A percentile compares a stretch with the other conserved stretches of the same genome.
Evolutionary conservation across 2,797 vertebrate species (phyloP).

Genomic region (Octomys mimax): DNA sequence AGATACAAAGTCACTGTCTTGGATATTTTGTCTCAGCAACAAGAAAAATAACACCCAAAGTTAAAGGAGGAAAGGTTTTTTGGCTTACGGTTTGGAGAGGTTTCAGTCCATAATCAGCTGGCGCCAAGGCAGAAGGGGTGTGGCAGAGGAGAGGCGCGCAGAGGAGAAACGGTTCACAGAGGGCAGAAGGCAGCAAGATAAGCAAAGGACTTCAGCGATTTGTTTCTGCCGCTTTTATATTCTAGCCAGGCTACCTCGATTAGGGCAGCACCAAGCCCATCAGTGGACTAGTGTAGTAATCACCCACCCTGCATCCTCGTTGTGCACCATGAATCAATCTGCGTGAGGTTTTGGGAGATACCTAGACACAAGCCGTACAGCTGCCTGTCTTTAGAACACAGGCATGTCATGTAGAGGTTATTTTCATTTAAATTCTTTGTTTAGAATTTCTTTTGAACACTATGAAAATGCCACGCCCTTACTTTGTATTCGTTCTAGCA

Average conservation of each 20-base stretch:
- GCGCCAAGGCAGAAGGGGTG: not conserved
- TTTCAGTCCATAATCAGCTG: not conserved
- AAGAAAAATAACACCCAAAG: not conserved
- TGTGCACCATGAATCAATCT: not conserved
- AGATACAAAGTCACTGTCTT: not conserved
- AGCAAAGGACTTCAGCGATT: not conserved
- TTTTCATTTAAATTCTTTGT: not conserved
- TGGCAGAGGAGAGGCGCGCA: not conserved
- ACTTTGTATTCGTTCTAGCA: slow-evolving; percentile 80
- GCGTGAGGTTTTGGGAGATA: not conserved
- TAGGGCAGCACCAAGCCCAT: not conserved
- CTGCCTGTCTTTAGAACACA: not conserved
- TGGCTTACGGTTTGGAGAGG: not conserved
- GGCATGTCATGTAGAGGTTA: not conserved
- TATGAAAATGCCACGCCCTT: not conserved
- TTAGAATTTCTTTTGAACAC: not conserved
- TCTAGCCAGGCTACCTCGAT: not conserved
- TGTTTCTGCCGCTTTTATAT: not conserved
- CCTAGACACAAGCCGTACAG: not conserved
- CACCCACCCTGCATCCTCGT: not conserved
- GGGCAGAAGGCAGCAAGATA: not conserved
- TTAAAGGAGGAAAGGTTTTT: not conserved
- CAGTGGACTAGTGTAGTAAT: not conserved
- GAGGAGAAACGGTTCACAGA: not conserved
- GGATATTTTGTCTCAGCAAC: not conserved